Conservation (phyloP, 2,797 vertebrate genomes). For the Notoglanidium macrostoma region DNA sequence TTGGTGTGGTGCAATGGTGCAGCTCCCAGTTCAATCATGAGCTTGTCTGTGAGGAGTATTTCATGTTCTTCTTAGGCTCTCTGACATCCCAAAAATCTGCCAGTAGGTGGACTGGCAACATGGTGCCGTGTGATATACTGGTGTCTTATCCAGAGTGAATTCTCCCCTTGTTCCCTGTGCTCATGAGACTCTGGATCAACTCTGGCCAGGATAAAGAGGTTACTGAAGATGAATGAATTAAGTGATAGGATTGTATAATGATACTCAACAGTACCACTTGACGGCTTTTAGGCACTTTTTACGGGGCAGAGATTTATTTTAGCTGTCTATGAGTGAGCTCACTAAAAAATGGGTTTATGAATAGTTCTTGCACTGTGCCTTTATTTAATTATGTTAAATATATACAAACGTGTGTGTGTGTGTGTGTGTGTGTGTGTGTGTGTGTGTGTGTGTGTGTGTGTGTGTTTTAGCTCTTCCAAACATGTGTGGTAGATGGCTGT, state of each 20-base stretch:
- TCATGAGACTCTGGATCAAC: not conserved
- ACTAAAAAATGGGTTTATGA: not conserved
- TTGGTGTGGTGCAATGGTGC: not conserved
- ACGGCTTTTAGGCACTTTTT: not conserved
- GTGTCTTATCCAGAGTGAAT: not conserved
- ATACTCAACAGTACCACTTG: not conserved
- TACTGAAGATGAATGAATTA: not conserved
- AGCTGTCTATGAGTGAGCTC: not conserved
- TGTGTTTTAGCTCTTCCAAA: not conserved
- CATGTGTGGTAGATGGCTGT: slow-evolving; percentile 29
- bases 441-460: not conserved
- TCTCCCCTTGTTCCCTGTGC: not conserved
- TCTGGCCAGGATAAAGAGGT: not conserved
- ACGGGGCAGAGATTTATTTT: not conserved
- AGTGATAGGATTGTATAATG: not conserved
- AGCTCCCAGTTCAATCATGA: not conserved
- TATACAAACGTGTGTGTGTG: not conserved
- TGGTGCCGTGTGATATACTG: not conserved
- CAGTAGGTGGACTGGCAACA: not conserved
- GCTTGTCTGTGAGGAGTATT: not conserved
- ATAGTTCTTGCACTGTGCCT: not conserved
- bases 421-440: too few species aligned
- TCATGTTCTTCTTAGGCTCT: not conserved
- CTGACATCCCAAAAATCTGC: not conserved
- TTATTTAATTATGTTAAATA: not conserved